Evolutionary conservation across 53 echinoderm and acorn worm genomes (phyloP), one percentile per base, ranked within the genome.

Genomic region (Antedon mediterranea): DNA sequence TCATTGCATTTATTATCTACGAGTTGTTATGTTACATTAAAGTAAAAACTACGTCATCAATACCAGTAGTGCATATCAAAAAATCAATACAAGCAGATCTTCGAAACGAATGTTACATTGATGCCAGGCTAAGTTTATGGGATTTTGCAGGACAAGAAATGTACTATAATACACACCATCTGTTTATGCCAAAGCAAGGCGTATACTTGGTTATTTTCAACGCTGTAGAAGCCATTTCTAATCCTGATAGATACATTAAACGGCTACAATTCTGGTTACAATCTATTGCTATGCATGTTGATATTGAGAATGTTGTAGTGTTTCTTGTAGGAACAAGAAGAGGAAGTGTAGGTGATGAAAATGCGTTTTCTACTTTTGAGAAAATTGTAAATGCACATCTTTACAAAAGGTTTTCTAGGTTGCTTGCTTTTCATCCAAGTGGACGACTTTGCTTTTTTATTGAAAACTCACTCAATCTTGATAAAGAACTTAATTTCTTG

Each of bases 81-180:
- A 6, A 57, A 2, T 18, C 7, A 15, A 15, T 57, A 11, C 15
- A 57, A 57, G 57, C 57, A 57, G 2, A 26, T 26, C 9, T 57
- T 8, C 57, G 57, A 18, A 23, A 57, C 2, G 57, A 57, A 57
- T 11, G 15, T 18, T 57, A 57, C 23, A 18, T 57, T 13, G 57
- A 57, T 23, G 34, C 76, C 26, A 31, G 34, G 33, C 34, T 76
- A 3, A 76, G 76, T 76, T n/a, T 76, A 28, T 76, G 76, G 76
- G 76, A 76, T n/a, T 76, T 76, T 33, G 57, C 57, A 15, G 57
- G 57, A 23, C 57, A 57, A 18, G 57, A 57, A 18, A 57, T 57
- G 23, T 57, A 57, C 57, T 57, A 57, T 18, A 57, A 57, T 23
- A 57, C 57, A 8, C 57, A 57, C 23, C 57, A 57, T 57, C 57